These are phyloP conservation scores for Nemotelus nigrinus DNA, from an alignment of 2,888 invertebrate genomes.

Conservation along the genomic window DNA sequence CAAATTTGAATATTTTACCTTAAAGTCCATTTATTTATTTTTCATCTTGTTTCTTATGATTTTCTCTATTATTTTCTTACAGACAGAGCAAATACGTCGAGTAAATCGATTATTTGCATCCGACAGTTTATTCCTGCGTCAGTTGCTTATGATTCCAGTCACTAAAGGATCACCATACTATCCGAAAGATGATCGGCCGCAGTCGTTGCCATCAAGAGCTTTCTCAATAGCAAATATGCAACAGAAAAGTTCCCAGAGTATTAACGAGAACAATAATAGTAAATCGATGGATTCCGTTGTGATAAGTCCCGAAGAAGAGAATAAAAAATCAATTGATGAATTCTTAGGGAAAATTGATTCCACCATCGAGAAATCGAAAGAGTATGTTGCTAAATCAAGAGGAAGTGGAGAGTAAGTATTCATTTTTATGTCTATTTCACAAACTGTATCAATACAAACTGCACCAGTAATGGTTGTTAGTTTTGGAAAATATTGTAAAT, in stretches of 20 bases:
- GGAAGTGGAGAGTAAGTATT: constrained; percentile 81
- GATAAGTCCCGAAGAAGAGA: constrained; percentile 75
- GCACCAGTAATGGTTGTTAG: too few species aligned
- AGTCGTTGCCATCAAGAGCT: constrained; percentile 67
- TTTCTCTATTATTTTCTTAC: constrained; percentile 60
- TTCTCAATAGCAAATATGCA: constrained; percentile 69
- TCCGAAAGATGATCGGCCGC: constrained; percentile 68
- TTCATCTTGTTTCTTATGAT: constrained; percentile 19
- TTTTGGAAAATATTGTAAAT: background rate
- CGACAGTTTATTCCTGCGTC: constrained; percentile 91
- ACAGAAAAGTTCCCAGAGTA: constrained; percentile 53
- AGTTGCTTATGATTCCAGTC: constrained; percentile 86
- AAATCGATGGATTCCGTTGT: constrained; percentile 68
- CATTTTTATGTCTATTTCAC: background rate
- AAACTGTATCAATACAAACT: too few species aligned
- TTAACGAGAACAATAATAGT: constrained; percentile 58
- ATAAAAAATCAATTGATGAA: constrained; percentile 79
- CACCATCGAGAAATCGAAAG: constrained; percentile 84
- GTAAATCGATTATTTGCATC: constrained; percentile 91
- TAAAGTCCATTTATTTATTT: background rate
- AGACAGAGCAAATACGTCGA: constrained; percentile 94
- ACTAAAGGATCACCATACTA: constrained; percentile 73
- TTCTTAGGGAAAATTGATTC: constrained; percentile 86
- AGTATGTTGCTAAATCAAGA: constrained; percentile 82
- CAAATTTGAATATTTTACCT: too few species aligned